phyloP scores from a whole-genome alignment of 2,113 vertebrate species.

The Lycaon pictus region DNA sequence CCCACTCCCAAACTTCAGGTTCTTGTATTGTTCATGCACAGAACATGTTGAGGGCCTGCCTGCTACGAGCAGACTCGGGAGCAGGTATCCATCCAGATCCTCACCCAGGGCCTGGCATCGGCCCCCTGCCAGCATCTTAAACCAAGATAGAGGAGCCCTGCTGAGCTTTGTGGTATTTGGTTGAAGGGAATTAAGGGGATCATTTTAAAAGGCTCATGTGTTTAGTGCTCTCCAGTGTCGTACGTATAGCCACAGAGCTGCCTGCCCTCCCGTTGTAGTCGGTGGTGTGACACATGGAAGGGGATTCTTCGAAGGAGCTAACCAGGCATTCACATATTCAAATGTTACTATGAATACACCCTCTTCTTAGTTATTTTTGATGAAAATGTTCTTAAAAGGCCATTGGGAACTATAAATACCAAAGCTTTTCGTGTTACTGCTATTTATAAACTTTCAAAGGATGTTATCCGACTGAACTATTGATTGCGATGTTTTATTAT shows the following conservation, averaged over 20 bases:
- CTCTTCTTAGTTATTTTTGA: not conserved
- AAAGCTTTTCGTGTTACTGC: too few relatives aligned
- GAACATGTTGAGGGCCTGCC: not conserved
- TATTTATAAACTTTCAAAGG: not conserved
- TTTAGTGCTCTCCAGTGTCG: accelerated
- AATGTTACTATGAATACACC: accelerated
- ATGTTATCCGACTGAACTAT: not conserved
- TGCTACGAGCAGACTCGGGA: not conserved
- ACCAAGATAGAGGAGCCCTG: accelerated
- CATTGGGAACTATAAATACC: accelerated
- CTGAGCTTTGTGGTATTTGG: not conserved
- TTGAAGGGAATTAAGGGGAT: not conserved
- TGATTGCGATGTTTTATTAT: not conserved
- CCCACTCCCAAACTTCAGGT: accelerated
- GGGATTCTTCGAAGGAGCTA: not conserved
- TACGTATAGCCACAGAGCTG: accelerated
- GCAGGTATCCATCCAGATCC: not conserved
- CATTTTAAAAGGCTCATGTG: not conserved
- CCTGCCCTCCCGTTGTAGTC: accelerated
- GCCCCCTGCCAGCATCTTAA: too few relatives aligned
- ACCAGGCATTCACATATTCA: accelerated
- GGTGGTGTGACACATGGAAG: accelerated
- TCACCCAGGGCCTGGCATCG: not conserved
- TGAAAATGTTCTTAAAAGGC: not conserved
- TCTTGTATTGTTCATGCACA: accelerated